A percentile compares a stretch with the other conserved stretches of the same genome.
Evolutionary conservation across 2,113 vertebrate genomes (phyloP).

Genomic region (Pimephales promelas): DNA sequence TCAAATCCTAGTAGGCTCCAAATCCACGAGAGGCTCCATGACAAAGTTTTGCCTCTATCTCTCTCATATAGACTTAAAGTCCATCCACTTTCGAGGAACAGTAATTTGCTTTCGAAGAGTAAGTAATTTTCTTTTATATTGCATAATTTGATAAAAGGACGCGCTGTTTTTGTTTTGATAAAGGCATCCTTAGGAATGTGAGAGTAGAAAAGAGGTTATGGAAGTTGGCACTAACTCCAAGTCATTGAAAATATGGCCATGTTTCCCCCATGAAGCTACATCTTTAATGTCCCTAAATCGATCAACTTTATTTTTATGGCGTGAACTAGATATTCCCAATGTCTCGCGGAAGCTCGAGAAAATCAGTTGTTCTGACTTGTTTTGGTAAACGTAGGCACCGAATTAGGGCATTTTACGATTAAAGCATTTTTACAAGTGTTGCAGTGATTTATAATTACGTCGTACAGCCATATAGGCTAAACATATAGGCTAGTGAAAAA

Average conservation of each 20-base stretch:
- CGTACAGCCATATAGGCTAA: not conserved
- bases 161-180: not conserved
- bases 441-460: not conserved
- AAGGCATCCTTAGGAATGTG: not conserved
- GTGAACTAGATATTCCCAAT: not conserved
- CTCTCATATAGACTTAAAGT: conserved; percentile 24
- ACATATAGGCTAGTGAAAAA: not conserved
- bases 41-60: conserved; percentile 55
- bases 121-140: not conserved
- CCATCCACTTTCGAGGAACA: conserved; percentile 33
- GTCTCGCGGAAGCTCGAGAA: conserved; percentile 51
- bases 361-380: conserved; percentile 73
- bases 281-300: not conserved
- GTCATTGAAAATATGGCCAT: not conserved
- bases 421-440: not conserved
- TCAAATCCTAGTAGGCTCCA: conserved; percentile 22
- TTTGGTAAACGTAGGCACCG: conserved; percentile 76
- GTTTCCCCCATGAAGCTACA: not conserved
- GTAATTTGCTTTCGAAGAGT: conserved; percentile 13
- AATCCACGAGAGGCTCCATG: conserved; percentile 61
- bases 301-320: not conserved
- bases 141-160: not conserved
- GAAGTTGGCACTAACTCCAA: conserved; percentile 76
- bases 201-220: conserved; percentile 48
- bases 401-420: not conserved